phyloP scores from a whole-genome alignment of 2,797 vertebrate species.

The Lepidocolaptes lacrymiger region DNA sequence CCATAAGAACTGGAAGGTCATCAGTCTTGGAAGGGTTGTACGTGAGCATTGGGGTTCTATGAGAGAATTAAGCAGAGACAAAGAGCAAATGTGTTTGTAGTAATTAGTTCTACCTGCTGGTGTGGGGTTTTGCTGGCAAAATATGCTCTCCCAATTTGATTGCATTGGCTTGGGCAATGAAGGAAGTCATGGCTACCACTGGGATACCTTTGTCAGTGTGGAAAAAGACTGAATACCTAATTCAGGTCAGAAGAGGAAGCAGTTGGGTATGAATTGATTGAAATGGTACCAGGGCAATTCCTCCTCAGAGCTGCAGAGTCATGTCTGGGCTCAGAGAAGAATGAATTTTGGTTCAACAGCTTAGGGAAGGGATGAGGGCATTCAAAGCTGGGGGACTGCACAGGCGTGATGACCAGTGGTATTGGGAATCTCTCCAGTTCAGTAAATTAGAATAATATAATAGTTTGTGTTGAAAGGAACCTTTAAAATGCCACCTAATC shows the following conservation, averaged over 20 bases:
- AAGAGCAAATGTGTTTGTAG: background rate
- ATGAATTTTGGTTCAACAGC: accelerated
- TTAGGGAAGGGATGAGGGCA: background rate
- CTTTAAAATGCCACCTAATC: too few relatives aligned
- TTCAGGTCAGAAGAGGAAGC: background rate
- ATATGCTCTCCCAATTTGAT: background rate
- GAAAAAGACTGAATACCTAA: background rate
- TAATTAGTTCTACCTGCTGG: background rate
- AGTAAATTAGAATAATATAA: background rate
- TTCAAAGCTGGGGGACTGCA: accelerated
- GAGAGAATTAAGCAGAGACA: background rate
- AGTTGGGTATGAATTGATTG: background rate
- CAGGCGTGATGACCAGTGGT: accelerated
- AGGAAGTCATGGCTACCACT: accelerated
- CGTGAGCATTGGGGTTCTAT: accelerated
- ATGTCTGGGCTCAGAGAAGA: accelerated
- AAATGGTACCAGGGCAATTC: background rate
- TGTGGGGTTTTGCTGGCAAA: background rate
- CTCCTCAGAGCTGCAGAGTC: background rate
- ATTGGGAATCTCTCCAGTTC: background rate
- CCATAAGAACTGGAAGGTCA: background rate
- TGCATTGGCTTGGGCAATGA: background rate
- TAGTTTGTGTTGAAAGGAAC: background rate
- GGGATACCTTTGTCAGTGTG: background rate
- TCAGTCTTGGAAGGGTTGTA: background rate